Conservation (phyloP, 2,888 invertebrate species). For the Glyphotaelius pellucidus region DNA sequence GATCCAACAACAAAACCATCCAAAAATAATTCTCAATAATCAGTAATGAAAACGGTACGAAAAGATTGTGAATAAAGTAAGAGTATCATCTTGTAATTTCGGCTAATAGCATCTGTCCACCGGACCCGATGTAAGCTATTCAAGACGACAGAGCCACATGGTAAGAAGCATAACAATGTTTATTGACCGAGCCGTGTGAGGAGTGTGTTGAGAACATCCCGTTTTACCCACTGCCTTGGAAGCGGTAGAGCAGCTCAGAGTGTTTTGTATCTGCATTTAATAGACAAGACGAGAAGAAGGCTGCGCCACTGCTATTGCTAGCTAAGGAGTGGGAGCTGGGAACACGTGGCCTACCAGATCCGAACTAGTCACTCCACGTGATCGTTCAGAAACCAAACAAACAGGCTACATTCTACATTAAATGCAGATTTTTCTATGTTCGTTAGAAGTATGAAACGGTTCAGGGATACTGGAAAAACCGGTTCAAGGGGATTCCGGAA, state of each 20-base stretch:
- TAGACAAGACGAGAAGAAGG: conserved; percentile 22
- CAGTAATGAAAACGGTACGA: neutral
- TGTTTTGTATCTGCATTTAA: conserved; percentile 16
- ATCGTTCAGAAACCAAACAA: neutral
- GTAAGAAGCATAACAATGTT: conserved; percentile 9
- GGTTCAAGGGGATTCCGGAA: conserved; percentile 39
- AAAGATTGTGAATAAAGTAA: neutral
- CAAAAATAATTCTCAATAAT: neutral
- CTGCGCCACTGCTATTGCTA: conserved; percentile 21
- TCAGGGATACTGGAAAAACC: conserved; percentile 31
- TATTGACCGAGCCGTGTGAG: neutral
- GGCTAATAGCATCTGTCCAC: conserved; percentile 15
- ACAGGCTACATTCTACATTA: neutral
- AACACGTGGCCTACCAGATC: conserved; percentile 36
- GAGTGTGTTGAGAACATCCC: neutral
- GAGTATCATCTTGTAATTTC: conserved; percentile 11
- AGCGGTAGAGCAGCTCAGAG: neutral
- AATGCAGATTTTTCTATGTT: neutral
- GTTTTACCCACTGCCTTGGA: neutral
- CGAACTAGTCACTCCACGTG: conserved; percentile 26
- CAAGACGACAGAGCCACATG: conserved; percentile 11
- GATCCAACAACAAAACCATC: conserved; percentile 7
- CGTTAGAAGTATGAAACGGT: conserved; percentile 15
- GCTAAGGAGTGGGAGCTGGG: conserved; percentile 22
- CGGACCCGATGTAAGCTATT: conserved; percentile 24